Percentiles rank a stretch among this genome's conserved stretches.
Evolutionary conservation across 2,113 vertebrate species (phyloP).

Genomic region (Lontra canadensis): DNA sequence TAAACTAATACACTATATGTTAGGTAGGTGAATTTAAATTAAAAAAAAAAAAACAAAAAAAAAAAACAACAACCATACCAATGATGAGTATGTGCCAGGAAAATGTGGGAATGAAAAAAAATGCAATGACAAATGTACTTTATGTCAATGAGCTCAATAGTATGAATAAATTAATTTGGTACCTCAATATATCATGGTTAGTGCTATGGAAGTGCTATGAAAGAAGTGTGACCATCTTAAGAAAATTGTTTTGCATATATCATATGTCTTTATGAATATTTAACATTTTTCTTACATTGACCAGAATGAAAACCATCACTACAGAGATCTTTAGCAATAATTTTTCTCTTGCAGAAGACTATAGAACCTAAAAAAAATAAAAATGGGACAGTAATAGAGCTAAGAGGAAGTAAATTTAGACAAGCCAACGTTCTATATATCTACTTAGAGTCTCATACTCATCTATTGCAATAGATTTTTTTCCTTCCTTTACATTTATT

Average conservation of each 20-base stretch:
- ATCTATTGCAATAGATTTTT: background rate
- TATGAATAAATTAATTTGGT: background rate
- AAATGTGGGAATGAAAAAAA: background rate
- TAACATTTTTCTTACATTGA: background rate
- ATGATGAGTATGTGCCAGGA: background rate
- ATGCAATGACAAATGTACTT: background rate
- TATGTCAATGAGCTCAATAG: background rate
- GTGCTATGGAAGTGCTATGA: background rate
- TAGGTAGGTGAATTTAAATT: background rate
- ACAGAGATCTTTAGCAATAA: background rate
- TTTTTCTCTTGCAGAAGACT: background rate
- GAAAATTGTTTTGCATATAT: background rate
- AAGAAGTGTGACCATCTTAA: background rate
- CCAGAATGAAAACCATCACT: background rate
- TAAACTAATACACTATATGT: background rate
- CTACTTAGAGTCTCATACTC: background rate
- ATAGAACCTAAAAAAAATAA: background rate
- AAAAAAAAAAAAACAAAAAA: background rate
- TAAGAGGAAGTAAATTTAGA: background rate
- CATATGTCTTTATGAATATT: background rate
- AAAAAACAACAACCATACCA: background rate
- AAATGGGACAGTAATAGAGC: background rate
- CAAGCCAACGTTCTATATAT: background rate
- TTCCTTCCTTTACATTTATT: background rate
- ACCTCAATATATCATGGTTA: background rate